phyloP scores from a whole-genome alignment of 2,888 invertebrate species.

The Mesochorus sp. region DNA sequence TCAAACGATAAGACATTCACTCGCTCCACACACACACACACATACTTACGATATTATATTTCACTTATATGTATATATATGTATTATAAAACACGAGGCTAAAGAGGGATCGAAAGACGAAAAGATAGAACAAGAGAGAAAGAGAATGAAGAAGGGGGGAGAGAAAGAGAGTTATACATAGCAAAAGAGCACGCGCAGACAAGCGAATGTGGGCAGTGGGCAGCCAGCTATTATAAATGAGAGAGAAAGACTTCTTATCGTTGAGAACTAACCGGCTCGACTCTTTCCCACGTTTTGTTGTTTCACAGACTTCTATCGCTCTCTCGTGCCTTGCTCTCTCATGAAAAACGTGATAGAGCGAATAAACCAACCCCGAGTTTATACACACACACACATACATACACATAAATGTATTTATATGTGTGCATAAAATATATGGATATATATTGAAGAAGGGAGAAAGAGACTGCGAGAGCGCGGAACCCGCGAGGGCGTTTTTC shows the following conservation, averaged over 20 bases:
- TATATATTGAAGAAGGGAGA: slow-evolving; percentile 17
- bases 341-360: slow-evolving; percentile 27
- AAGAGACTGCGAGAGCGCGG: background rate
- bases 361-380: slow-evolving; percentile 13
- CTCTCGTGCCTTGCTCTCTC: slow-evolving; percentile 25
- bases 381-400: background rate
- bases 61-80: slow-evolving; percentile 3
- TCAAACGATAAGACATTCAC: slow-evolving; percentile 77
- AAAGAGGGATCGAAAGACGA: slow-evolving; percentile 12
- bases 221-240: slow-evolving; percentile 75
- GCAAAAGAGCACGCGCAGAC: slow-evolving; percentile 48
- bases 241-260: slow-evolving; percentile 71
- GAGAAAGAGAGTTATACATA: background rate
- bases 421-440: background rate
- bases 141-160: no score
- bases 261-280: slow-evolving; percentile 72
- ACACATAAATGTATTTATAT: background rate
- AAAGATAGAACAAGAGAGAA: slow-evolving; percentile 5
- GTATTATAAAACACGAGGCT: background rate
- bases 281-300: slow-evolving; percentile 77
- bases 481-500: slow-evolving; percentile 57
- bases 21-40: slow-evolving; percentile 62
- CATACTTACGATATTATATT: background rate
- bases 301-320: slow-evolving; percentile 57
- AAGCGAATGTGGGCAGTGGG: slow-evolving; percentile 69